Percentiles rank a stretch among this genome's conserved stretches.
Conservation (phyloP, 2,888 invertebrate genomes). For the Celastrina argiolus region DNA sequence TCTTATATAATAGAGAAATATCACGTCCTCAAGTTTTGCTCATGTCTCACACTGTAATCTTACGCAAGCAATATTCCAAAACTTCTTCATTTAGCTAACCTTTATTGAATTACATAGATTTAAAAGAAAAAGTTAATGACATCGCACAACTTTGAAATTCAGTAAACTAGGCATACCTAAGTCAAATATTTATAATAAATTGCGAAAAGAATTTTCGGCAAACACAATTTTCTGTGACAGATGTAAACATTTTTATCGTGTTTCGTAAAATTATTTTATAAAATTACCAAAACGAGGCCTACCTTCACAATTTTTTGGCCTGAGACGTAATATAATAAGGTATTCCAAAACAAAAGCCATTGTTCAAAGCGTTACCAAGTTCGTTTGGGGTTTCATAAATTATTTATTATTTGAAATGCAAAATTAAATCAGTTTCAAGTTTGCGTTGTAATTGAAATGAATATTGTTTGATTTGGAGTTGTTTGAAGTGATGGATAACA, state of each 20-base stretch:
- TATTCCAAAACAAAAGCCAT: constrained; percentile 17
- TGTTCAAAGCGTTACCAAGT: constrained; percentile 17
- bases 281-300: neutral
- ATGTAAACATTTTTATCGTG: constrained; percentile 5
- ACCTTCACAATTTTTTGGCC: constrained; percentile 10
- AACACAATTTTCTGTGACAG: neutral
- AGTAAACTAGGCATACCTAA: too few species aligned
- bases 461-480: neutral
- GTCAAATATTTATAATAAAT: neutral
- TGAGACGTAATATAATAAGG: constrained; percentile 12
- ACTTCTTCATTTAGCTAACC: too few species aligned
- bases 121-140: too few species aligned
- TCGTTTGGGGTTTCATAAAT: constrained; percentile 7
- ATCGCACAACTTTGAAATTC: too few species aligned
- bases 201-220: neutral
- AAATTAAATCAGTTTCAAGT: constrained; percentile 12
- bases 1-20: too few species aligned
- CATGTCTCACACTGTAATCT: too few species aligned
- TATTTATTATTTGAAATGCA: constrained; percentile 9
- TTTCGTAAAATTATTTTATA: neutral
- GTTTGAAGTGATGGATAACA: neutral
- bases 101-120: too few species aligned
- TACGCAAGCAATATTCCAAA: too few species aligned
- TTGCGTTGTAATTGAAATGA: constrained; percentile 1
- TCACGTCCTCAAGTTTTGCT: too few species aligned